A percentile compares a stretch with the other conserved stretches of the same genome.
Evolutionary conservation across 2,888 invertebrate species (phyloP).

Genomic region (Subacronicta megacephala): DNA sequence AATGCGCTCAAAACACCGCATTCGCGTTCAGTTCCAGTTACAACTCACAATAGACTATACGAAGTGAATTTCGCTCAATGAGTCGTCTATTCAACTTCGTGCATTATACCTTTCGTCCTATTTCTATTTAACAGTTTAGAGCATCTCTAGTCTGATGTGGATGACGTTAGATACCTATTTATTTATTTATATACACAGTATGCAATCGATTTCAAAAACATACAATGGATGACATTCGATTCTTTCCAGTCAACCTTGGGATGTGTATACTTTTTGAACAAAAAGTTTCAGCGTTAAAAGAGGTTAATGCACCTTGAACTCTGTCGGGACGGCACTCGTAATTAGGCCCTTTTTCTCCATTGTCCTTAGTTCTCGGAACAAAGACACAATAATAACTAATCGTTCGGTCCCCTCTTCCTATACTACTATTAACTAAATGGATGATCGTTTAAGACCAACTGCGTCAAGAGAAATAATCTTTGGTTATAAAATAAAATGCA

Average conservation of each 20-base stretch:
- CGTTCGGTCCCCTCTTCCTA: constrained; percentile 66
- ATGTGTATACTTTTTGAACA: constrained; percentile 35
- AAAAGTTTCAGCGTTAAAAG: constrained; percentile 56
- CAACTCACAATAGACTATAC: constrained; percentile 64
- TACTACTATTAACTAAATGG: constrained; percentile 74
- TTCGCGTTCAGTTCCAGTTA: constrained; percentile 61
- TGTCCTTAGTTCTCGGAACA: constrained; percentile 75
- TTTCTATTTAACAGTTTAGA: constrained; percentile 26
- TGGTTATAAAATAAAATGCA: constrained; percentile 16
- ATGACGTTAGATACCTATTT: constrained; percentile 31
- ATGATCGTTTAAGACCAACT: constrained; percentile 51
- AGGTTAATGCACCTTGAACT: constrained; percentile 69
- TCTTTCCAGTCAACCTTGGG: no score
- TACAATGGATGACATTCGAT: no score
- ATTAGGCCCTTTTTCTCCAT: constrained; percentile 77
- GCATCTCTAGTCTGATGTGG: constrained; percentile 1
- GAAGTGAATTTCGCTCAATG: constrained; percentile 42
- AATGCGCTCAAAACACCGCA: constrained; percentile 62
- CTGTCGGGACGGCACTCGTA: constrained; percentile 66
- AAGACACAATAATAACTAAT: constrained; percentile 76
- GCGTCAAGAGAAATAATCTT: constrained; percentile 22
- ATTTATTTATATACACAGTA: no score
- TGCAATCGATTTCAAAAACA: no score
- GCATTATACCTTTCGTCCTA: constrained; percentile 16
- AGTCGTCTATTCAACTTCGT: constrained; percentile 25